These are phyloP conservation scores for Nezara viridula DNA, from an alignment of 2,888 invertebrate species.

Conservation along the genomic window DNA sequence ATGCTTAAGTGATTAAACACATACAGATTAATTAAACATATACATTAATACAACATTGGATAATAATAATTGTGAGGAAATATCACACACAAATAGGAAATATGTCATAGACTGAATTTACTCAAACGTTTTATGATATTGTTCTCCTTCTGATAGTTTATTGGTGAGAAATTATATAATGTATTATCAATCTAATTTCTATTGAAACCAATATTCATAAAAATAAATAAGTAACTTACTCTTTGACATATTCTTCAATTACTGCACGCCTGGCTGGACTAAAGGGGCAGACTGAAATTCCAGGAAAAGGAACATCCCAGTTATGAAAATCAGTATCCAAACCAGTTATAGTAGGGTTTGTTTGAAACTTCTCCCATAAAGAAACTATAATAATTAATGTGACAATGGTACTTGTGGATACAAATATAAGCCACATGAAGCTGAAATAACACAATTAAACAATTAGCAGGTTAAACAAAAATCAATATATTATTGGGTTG, in stretches of 20 bases:
- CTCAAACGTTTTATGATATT: too few species aligned
- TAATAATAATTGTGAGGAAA: too few species aligned
- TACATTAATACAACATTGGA: too few species aligned
- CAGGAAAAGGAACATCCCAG: constrained; percentile 84
- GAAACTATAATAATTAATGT: constrained; percentile 82
- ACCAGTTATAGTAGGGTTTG: constrained; percentile 83
- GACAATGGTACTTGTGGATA: constrained; percentile 77
- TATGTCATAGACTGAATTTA: too few species aligned
- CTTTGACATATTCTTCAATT: constrained; percentile 70
- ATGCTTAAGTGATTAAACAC: too few species aligned
- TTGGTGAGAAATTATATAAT: not conserved
- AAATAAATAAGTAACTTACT: constrained; percentile 67
- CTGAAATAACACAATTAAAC: constrained; percentile 70
- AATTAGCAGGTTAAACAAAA: not conserved
- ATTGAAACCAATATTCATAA: not conserved
- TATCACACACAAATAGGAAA: too few species aligned
- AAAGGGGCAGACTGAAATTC: constrained; percentile 78
- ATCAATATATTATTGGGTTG: not conserved
- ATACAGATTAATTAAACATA: not conserved
- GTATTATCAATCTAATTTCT: not conserved
- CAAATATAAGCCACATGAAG: constrained; percentile 85
- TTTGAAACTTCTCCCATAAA: constrained; percentile 87
- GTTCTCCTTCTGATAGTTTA: not conserved
- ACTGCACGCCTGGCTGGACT: constrained; percentile 73
- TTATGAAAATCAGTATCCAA: constrained; percentile 86